A percentile compares a stretch with the other conserved stretches of the same genome.
Evolutionary conservation across 2,113 vertebrate species (phyloP).

Genomic region (Spea bombifrons): DNA sequence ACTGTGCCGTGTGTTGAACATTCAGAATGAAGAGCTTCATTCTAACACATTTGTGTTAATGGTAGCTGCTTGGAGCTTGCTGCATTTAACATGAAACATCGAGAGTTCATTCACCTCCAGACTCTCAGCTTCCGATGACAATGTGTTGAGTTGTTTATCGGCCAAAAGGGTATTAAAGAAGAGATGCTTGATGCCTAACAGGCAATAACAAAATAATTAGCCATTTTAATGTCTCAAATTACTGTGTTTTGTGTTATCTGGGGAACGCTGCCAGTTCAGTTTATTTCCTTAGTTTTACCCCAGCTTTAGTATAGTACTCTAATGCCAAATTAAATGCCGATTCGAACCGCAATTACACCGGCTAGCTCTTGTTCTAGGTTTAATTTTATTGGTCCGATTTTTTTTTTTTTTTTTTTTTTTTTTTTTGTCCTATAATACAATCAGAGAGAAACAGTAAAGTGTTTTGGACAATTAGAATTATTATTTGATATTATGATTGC

Average conservation of each 20-base stretch:
- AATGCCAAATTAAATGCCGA: conserved; percentile 18
- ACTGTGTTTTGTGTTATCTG: conserved; percentile 29
- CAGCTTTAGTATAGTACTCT: conserved; percentile 17
- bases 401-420: too few species aligned
- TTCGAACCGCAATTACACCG: background rate
- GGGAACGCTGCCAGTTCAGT: conserved; percentile 24
- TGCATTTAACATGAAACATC: conserved; percentile 11
- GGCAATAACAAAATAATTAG: conserved; percentile 46
- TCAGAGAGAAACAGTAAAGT: too few species aligned
- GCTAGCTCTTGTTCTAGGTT: too few species aligned
- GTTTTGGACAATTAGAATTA: too few species aligned
- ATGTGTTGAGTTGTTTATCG: conserved; percentile 23
- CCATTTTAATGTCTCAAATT: conserved; percentile 35
- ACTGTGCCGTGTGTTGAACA: background rate
- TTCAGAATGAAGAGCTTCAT: conserved; percentile 6
- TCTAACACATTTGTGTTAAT: conserved; percentile 23
- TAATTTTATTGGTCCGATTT: too few species aligned
- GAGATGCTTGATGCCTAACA: conserved; percentile 28
- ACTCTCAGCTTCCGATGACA: conserved; percentile 4
- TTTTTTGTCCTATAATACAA: too few species aligned
- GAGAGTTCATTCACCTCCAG: background rate
- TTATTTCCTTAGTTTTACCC: conserved; percentile 13
- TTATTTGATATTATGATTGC: too few species aligned
- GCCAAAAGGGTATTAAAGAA: conserved; percentile 7
- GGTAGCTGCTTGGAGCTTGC: background rate